Base-by-base conservation (phyloP, 64 coral and sea anemone genomes). In the Exaiptasia diaphana region DNA sequence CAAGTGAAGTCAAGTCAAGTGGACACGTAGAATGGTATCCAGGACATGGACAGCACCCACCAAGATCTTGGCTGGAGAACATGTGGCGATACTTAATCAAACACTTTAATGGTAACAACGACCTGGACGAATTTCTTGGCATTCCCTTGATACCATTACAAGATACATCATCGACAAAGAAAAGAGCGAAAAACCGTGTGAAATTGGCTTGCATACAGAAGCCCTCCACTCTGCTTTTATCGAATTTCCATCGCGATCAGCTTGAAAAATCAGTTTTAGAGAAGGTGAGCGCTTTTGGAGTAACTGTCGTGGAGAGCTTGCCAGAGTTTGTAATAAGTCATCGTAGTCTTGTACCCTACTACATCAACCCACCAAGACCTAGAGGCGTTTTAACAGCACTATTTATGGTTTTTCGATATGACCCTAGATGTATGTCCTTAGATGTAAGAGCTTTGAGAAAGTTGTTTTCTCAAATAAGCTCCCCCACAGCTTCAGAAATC, bases 61-160 rank as follows among this genome's bases (percentile, higher is more conserved):
- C 83, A 33, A 24, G 41, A 56, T 29, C 53, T 33, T 93, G 90
- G 90, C 31, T 93, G 3, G 36, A 57, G 26, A n/a, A 60, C 69
- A 41, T 93, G 40, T 93, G 90, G 90, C 32, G 41, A 11, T 93
- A 93, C 62, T 53, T 93, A 26, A 56, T 43, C 29, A 56, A 73
- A 9, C 56, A 93, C 33, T 93, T 93, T 34, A 38, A 54, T 38
- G 0, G 24, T 17, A 9, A 11, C 8, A 20, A 37, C 9, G 73
- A 87, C 39, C 23, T 87, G n/a, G 25, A 87, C 9, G 73, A 65
- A 3, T 79, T 87, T 45, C 21, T 54, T 35, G 42, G 53, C 7
- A 43, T 87, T 59, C 63, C 85, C 32, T 61, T 87, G 0, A n/a
- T 86, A 35, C 82, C 41, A 34, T n/a, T 41, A n/a, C n/a, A n/a